phyloP scores from a whole-genome alignment of 35 echinoderm and acorn worm genomes.

The Apostichopus californicus region DNA sequence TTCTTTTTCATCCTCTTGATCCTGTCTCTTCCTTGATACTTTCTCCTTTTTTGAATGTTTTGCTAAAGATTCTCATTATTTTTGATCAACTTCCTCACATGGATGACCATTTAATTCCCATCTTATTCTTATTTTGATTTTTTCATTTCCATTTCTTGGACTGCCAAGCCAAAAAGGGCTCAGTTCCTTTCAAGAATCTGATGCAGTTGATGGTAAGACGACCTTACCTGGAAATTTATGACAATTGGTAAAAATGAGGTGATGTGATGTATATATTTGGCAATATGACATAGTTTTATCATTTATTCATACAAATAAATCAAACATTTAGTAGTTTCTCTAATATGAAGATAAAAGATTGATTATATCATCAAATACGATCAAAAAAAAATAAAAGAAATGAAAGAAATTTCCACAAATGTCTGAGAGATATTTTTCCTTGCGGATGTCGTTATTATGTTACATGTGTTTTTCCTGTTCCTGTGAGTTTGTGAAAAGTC shows the following conservation, averaged over 20 bases:
- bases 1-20: not conserved
- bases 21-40: not conserved
- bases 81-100: constrained; percentile 45
- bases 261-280: constrained; percentile 36
- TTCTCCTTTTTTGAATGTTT: constrained; percentile 10
- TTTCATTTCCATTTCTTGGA: constrained; percentile 13
- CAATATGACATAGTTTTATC: not conserved
- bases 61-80: constrained; percentile 29
- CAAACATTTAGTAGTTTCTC: not conserved
- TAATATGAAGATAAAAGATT: not conserved
- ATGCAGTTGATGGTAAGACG: not conserved
- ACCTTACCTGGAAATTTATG: constrained; percentile 10
- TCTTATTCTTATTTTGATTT: not conserved
- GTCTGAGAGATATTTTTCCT: constrained; percentile 4
- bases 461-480: no score
- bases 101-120: constrained; percentile 10
- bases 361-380: not conserved
- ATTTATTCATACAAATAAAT: not conserved
- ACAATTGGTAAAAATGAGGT: not conserved
- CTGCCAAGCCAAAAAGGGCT: constrained; percentile 1
- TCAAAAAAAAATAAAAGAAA: not conserved
- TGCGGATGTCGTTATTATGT: not conserved
- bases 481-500: no score
- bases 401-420: not conserved
- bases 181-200: constrained; percentile 7